Conservation (phyloP, 2,797 vertebrate genomes). For the Forpus xanthops region DNA sequence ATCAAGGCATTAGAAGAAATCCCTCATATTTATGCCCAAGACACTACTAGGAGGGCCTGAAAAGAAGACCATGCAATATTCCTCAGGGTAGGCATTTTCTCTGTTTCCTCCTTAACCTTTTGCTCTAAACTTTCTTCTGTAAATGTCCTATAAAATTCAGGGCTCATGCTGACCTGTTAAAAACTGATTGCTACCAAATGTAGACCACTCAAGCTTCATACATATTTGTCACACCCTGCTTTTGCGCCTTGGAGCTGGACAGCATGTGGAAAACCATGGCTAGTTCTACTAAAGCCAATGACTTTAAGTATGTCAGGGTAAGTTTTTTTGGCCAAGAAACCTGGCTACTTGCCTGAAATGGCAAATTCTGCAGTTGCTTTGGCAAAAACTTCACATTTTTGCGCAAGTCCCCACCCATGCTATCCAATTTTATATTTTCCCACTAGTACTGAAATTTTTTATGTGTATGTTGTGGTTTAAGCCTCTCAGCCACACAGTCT, state of each 20-base stretch:
- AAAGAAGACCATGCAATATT: background rate
- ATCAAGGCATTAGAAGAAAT: background rate
- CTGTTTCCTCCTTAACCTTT: background rate
- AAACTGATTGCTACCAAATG: background rate
- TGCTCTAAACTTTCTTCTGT: background rate
- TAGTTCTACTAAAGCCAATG: background rate
- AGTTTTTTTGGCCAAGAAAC: background rate
- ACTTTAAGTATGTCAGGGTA: fast-evolving
- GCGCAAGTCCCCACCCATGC: fast-evolving
- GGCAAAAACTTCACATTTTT: background rate
- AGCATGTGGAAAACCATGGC: background rate
- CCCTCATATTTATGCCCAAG: background rate
- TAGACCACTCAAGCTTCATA: background rate
- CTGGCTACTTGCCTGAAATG: background rate
- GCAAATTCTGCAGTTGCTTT: background rate
- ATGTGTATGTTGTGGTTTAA: no score
- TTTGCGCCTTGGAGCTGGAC: background rate
- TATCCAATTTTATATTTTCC: background rate
- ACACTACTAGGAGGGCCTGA: background rate
- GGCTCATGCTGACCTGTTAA: background rate
- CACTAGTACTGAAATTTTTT: background rate
- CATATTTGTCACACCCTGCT: background rate
- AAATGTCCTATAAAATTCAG: background rate
- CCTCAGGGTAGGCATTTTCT: background rate
- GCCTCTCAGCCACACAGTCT: no score